Base-by-base conservation (phyloP, 2,113 vertebrate genomes). In the Pipa parva region DNA sequence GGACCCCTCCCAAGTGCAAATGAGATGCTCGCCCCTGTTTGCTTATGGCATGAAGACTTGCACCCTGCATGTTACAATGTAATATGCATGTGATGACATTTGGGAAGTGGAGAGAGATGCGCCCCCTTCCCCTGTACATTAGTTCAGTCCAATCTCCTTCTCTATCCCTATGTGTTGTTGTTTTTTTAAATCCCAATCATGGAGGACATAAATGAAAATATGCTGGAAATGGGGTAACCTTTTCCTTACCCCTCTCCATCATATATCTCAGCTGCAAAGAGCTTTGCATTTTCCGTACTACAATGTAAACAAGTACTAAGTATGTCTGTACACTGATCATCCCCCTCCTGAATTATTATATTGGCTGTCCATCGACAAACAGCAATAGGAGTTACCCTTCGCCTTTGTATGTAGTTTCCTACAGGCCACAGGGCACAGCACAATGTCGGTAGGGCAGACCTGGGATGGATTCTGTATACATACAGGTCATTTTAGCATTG, bases 61-160 rank as follows among this genome's bases (percentile, higher is more conserved):
- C 66, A 69, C 58, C 66, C 66, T 69, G 66, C 66, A 60, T 69
- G 66, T 69, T 69, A 69, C 66, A 51, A n/a, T 61, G 66, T 69
- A 69, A 69, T 69, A 51, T 69, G 66, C 66, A 69, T 69, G 65
- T 59, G 66, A 69, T 61, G 66, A 69, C 66, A 69, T 60, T 69
- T 26, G 48, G 65, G 46, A 69, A 69, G 65, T 59, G 58, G 57
- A 69, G 48, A 61, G 49, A 54, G 36, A 26, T 27, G 58, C n/a
- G n/a, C 66, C 46, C 57, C 46, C 57, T 36, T 27, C n/a, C 39
- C 18, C 39, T 17, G 33, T 28, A 28, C 57, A n/a, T 50, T 24
- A 13, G 39, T 21, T 46, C 37, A 54, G 18, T 17, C 56, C 37
- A 42, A 26, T 27, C 48, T 27, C 28, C 50, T 7, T 8, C 4